Percentiles rank a stretch among this genome's conserved stretches.
Evolutionary conservation across 2,888 invertebrate genomes (phyloP).

Genomic region (Gandaritis pyraliata): DNA sequence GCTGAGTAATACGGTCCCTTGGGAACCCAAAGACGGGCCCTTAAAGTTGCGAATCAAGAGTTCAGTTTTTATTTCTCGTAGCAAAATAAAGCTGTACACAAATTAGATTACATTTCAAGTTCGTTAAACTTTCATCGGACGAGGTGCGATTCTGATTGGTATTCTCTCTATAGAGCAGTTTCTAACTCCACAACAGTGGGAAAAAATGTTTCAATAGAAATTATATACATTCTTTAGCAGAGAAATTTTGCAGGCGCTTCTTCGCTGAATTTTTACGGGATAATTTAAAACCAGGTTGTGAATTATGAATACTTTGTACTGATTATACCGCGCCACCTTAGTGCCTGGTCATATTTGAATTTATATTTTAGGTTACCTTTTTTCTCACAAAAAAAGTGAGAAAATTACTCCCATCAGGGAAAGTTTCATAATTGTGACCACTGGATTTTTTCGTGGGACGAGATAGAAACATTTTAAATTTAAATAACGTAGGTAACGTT

Average conservation of each 20-base stretch:
- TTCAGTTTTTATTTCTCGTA: conserved; percentile 37
- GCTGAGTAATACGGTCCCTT: not conserved
- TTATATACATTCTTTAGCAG: conserved; percentile 33
- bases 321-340: not conserved
- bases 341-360: not conserved
- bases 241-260: conserved; percentile 11
- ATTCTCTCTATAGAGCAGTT: conserved; percentile 50
- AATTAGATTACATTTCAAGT: conserved; percentile 70
- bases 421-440: too few relatives aligned
- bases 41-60: conserved; percentile 4
- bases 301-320: not conserved
- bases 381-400: not conserved
- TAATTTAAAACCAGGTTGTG: conserved; percentile 3
- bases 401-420: too few relatives aligned
- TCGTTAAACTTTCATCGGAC: conserved; percentile 68
- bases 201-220: conserved; percentile 40
- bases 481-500: too few relatives aligned
- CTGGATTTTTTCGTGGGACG: too few relatives aligned
- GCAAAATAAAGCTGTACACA: conserved; percentile 58
- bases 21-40: not conserved
- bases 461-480: too few relatives aligned
- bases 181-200: conserved; percentile 41
- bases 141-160: conserved; percentile 59
- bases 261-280: conserved; percentile 5
- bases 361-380: not conserved